Evolutionary conservation across 2,113 vertebrate genomes (phyloP).

Genomic region (Sebastes fasciatus): DNA sequence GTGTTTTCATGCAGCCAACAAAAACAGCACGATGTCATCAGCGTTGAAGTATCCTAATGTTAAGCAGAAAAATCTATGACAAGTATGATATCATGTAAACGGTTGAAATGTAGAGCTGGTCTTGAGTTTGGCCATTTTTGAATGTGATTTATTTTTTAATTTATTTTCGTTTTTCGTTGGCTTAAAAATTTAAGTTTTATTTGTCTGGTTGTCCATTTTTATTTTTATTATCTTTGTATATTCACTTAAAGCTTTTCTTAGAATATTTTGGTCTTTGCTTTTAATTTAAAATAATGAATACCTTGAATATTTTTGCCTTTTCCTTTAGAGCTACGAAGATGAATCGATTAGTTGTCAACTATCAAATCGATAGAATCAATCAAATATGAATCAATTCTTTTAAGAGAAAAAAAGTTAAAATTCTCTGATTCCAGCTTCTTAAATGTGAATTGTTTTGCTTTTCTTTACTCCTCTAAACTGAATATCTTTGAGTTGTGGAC

Average conservation of each 20-base stretch:
- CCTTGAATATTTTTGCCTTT: conserved; percentile 9
- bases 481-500: too few species aligned
- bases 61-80: conserved; percentile 18
- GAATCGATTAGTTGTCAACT: too few species aligned
- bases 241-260: conserved; percentile 14
- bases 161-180: conserved; percentile 6
- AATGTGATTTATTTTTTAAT: conserved; percentile 63
- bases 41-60: not conserved
- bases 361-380: too few species aligned
- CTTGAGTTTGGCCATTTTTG: conserved; percentile 53
- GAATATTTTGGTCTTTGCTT: not conserved
- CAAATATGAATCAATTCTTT: too few species aligned
- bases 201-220: conserved; percentile 7
- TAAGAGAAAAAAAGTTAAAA: too few species aligned
- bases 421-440: too few species aligned
- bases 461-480: too few species aligned
- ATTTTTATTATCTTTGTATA: conserved; percentile 16
- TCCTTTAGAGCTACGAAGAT: too few species aligned
- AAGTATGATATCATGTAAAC: not conserved
- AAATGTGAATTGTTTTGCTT: too few species aligned
- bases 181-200: conserved; percentile 33
- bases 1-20: conserved; percentile 15
- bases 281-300: conserved; percentile 24
- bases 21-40: not conserved
- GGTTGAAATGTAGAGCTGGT: conserved; percentile 56